A percentile compares a stretch with the other conserved stretches of the same genome.
These are phyloP conservation scores for Gallinago media DNA, from an alignment of 2,113 vertebrate species.

Conservation along the genomic window DNA sequence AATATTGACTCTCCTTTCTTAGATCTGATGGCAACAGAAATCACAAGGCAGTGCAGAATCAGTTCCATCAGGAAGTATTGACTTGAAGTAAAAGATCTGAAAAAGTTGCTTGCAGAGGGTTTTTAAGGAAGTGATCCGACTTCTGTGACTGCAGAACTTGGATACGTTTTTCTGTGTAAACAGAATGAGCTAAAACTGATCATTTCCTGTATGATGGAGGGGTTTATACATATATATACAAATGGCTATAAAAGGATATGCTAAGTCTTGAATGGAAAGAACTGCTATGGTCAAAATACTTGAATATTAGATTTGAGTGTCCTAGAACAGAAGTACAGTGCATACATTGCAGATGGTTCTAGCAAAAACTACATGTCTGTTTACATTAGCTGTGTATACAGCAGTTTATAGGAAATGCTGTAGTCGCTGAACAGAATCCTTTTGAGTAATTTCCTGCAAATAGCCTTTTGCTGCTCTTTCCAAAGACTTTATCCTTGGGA, in stretches of 20 bases:
- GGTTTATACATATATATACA: not conserved
- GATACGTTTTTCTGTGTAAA: not conserved
- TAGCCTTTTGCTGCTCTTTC: constrained; percentile 4
- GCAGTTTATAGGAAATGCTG: not conserved
- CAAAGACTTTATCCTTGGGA: not conserved
- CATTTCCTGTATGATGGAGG: not conserved
- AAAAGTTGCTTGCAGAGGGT: not conserved
- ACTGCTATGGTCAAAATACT: not conserved
- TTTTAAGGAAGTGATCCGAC: not conserved
- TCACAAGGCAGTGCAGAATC: not conserved
- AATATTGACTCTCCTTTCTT: not conserved
- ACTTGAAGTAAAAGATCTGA: not conserved
- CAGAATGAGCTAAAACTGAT: not conserved
- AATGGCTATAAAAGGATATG: not conserved
- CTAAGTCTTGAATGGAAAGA: not conserved
- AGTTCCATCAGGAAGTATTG: not conserved
- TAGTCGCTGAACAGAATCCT: not conserved
- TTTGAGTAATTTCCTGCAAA: not conserved
- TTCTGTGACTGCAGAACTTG: not conserved
- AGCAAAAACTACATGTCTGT: not conserved
- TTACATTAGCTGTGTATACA: constrained; percentile 25
- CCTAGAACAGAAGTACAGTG: not conserved
- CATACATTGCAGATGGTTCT: not conserved
- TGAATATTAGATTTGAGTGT: not conserved
- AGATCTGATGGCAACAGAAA: not conserved